Base-by-base conservation (phyloP, 2,888 invertebrate species). In the Ormyrus rosae region DNA sequence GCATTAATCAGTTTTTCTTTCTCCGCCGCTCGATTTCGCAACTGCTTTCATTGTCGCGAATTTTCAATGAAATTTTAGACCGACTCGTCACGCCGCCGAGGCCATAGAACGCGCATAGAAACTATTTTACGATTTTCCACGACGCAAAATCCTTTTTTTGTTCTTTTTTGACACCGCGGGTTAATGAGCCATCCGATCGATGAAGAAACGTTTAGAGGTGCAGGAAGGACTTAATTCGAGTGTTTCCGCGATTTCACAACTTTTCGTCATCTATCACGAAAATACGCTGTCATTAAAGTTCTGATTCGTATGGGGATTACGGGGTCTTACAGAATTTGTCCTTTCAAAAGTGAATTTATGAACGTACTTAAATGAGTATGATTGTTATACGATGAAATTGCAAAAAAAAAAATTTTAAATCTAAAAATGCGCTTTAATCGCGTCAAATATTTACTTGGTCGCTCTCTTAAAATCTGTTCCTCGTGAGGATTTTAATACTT, bases 261-360 rank as follows among this genome's bases (percentile, higher is more conserved):
- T 74, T 81, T 75, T 68, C 78, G 51, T 67, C 75, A 71, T 74
- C 34, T 50, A 74, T 55, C 80, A 19, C 55, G 65, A 76, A 76
- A 80, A 76, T 34, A 67, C 81, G 80, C 82, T 84, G 83, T 81
- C 83, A 78, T 81, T 81, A 79, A 72, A 65, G 55, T 81, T 74
- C 60, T 45, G 34, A 83, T 53, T 69, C 48, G 56, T 34, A 45
- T 5, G 34, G 34, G 34, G 34, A 34, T 34, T 34, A 34, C 34
- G 34, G 34, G 34, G 34, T 34, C 34, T 34, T 34, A 34, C 34
- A 34, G 34, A 34, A 34, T 4, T 4, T 34, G 34, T 34, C 34
- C 34, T 34, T 34, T 34, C 34, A 34, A 34, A 34, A 34, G 4
- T 34, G 4, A 0, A 0, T 34, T 4, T 34, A 34, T 34, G 4